These are phyloP conservation scores for Bradypodion ventrale DNA, from an alignment of 2,797 vertebrate genomes.

Conservation along the genomic window DNA sequence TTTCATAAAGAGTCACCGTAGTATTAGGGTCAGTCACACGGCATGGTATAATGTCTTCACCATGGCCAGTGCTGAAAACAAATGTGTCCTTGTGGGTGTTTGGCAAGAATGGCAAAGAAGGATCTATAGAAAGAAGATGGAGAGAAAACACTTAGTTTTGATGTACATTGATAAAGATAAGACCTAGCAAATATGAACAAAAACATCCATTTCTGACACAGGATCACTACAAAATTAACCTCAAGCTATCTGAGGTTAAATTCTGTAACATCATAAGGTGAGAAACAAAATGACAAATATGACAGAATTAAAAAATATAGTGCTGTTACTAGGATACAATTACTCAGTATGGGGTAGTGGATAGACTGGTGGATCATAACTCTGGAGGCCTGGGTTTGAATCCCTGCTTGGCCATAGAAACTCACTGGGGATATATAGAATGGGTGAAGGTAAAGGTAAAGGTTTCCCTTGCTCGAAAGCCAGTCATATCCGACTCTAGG, in stretches of 20 bases:
- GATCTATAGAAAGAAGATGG: conserved; percentile 74
- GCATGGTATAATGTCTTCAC: conserved; percentile 85
- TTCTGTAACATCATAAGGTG: not conserved
- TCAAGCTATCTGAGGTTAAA: not conserved
- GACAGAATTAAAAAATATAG: not conserved
- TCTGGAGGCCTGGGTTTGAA: too few relatives aligned
- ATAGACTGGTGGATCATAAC: too few relatives aligned
- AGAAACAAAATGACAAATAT: not conserved
- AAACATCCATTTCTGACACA: not conserved
- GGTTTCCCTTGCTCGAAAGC: too few relatives aligned
- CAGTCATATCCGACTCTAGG: too few relatives aligned
- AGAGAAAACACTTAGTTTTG: conserved; percentile 5
- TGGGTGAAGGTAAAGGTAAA: too few relatives aligned
- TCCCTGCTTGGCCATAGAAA: too few relatives aligned
- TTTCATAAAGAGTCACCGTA: conserved; percentile 87
- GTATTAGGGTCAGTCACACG: conserved; percentile 88
- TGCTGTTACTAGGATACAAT: not conserved
- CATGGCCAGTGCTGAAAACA: conserved; percentile 84
- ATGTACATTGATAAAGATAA: not conserved
- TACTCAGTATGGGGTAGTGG: too few relatives aligned
- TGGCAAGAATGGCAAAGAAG: conserved; percentile 85
- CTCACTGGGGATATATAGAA: too few relatives aligned
- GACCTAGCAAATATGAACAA: not conserved
- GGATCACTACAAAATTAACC: not conserved
- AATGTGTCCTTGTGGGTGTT: conserved; percentile 71